These are phyloP conservation scores for Siderastrea siderea DNA, from an alignment of 92 coral and sea anemone genomes.

Conservation along the genomic window DNA sequence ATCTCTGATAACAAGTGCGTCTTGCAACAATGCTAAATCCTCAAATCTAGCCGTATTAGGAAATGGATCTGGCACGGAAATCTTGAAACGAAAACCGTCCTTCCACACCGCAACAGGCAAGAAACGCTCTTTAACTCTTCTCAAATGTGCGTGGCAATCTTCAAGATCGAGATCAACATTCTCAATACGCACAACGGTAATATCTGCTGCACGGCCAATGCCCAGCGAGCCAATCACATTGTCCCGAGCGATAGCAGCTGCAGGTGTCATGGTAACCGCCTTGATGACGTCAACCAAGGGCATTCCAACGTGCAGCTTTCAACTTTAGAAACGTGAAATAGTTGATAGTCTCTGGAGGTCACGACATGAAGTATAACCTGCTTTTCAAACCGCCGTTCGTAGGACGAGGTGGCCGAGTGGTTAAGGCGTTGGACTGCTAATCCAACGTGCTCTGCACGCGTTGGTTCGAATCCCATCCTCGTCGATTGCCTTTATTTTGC, in stretches of 20 bases:
- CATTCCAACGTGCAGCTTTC: conserved; percentile 84
- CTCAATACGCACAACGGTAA: conserved; percentile 64
- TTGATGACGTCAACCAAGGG: conserved; percentile 74
- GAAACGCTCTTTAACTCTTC: conserved; percentile 49
- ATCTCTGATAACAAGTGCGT: conserved; percentile 11
- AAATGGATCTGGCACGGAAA: conserved; percentile 35
- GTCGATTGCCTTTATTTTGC: neutral
- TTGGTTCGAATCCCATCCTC: conserved; percentile 92
- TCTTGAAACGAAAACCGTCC: conserved; percentile 54
- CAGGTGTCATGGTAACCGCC: conserved; percentile 85
- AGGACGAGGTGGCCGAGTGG: conserved; percentile 88
- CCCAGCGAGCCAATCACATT: conserved; percentile 76
- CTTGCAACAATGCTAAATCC: conserved; percentile 11
- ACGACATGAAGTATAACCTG: too few relatives aligned
- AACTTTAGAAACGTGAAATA: too few relatives aligned
- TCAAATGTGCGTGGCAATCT: conserved; percentile 77
- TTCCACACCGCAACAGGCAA: conserved; percentile 86
- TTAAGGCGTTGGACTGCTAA: conserved; percentile 96
- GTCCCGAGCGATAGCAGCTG: conserved; percentile 77
- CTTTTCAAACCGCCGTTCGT: too few relatives aligned
- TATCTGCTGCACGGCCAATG: conserved; percentile 66
- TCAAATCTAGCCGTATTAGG: conserved; percentile 37
- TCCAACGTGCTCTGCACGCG: conserved; percentile 96
- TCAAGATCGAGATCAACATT: conserved; percentile 71
- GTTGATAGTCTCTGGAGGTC: too few relatives aligned